Conservation (phyloP, 2,797 vertebrate species). For the Hippopotamyrus pictus region DNA sequence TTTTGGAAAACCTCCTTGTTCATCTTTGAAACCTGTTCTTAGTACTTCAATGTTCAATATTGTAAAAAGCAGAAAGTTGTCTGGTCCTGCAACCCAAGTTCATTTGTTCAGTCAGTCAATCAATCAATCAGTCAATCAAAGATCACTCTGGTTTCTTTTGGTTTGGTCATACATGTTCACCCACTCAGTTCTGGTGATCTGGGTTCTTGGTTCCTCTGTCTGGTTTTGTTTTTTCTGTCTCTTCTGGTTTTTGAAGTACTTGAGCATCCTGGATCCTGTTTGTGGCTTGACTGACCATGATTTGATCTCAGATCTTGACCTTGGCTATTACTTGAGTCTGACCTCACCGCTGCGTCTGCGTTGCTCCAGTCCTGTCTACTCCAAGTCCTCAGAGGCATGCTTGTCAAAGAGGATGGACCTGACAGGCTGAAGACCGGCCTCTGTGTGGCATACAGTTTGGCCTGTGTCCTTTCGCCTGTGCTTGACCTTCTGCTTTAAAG, state of each 20-base stretch:
- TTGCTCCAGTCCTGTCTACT: neutral
- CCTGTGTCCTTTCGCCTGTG: neutral
- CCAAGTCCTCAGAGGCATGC: neutral
- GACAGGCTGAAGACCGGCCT: neutral
- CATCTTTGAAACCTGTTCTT: neutral
- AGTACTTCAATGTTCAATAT: neutral
- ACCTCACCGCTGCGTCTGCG: neutral
- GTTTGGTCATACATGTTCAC: neutral
- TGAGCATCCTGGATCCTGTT: neutral
- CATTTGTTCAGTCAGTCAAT: neutral
- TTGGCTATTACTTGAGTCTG: neutral
- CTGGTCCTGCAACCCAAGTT: neutral
- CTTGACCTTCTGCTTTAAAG: neutral
- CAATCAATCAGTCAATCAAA: neutral
- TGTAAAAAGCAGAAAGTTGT: neutral
- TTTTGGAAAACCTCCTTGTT: neutral
- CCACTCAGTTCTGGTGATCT: neutral
- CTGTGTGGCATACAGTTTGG: neutral
- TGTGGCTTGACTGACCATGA: neutral
- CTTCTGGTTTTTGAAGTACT: neutral
- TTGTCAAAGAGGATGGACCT: neutral
- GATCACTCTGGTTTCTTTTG: neutral
- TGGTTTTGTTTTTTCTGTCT: neutral
- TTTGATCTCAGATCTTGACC: neutral
- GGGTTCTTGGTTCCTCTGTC: neutral